These are phyloP conservation scores for Colinus virginianus DNA, from an alignment of 2,113 vertebrate genomes.

Conservation along the genomic window DNA sequence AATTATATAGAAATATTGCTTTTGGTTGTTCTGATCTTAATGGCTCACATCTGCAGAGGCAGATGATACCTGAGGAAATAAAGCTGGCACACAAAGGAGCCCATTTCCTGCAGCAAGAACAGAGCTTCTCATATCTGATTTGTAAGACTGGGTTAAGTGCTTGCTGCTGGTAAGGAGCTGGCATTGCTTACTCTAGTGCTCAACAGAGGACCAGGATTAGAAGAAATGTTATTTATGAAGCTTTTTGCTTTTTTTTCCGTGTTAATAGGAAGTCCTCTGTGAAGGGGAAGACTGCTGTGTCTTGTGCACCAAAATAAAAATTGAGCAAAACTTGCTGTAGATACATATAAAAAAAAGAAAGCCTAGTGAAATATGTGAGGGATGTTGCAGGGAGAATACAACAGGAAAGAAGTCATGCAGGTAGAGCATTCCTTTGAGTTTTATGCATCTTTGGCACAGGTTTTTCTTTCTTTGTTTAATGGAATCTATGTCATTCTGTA, in stretches of 20 bases:
- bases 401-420: not conserved
- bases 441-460: rapidly evolving
- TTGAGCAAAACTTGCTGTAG: not conserved
- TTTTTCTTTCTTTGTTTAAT: not conserved
- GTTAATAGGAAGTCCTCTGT: not conserved
- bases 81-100: not conserved
- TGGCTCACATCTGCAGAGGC: constrained; percentile 34
- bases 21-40: constrained; percentile 24
- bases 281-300: not conserved
- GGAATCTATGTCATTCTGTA: not conserved
- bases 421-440: not conserved
- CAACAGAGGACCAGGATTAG: not conserved
- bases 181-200: not conserved
- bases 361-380: not conserved
- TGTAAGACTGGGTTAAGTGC: not conserved
- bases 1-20: constrained; percentile 47
- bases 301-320: not conserved
- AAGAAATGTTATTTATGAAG: not conserved
- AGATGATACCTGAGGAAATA: constrained; percentile 21
- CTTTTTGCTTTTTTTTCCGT: not conserved
- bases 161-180: not conserved
- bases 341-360: not conserved
- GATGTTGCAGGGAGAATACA: not conserved
- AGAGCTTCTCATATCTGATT: not conserved
- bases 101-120: not conserved